Base-by-base conservation (phyloP, 2,888 invertebrate genomes). In the Galeruca laticollis region DNA sequence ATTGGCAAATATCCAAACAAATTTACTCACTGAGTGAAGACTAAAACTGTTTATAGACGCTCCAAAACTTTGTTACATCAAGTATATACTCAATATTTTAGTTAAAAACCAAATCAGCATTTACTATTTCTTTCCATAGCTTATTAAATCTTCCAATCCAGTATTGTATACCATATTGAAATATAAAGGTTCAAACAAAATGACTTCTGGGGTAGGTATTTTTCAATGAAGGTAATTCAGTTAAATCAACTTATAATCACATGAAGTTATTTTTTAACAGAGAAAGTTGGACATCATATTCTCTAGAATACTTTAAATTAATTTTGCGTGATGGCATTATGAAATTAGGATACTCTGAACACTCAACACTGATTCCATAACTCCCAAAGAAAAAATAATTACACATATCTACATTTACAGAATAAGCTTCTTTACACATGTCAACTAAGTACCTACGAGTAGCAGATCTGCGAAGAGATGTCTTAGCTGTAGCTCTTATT, bases 371-470 rank as follows among this genome's bases (percentile, higher is more conserved):
- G 15, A 43, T 60, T 60, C 20, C 60, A 60, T 60, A 47, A 33
- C 47, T 49, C 33, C 47, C 60, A 60, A 61, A 61, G 11, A 61
- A 21, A 61, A 61, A 31, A 51, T 60, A 60, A 43, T 52, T 61
- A 61, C 61, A 61, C 18, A 60, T 60, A 60, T 61, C 49, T 61
- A 61, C 47, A 61, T 33, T 61, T 61, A 61, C 31, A 33, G 2
- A 61, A 60, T 60, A 59, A 60, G 60, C 60, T 26, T 60, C 21
- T 31, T 60, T 60, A 60, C 60, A 61, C 15, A 61, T 47, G 47
- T 47, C 26, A 26, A 26, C 60, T 64, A 69, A 63, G 64, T 69
- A 69, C 61, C 61, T 68, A 68, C 52, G 63, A 69, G 63, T 69
- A 69, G 63, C 43, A 69, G 64, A 69, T 54, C 54, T 64, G 64